Base-by-base conservation (phyloP, 2,888 invertebrate species). In the Tetrapedia diversipes region DNA sequence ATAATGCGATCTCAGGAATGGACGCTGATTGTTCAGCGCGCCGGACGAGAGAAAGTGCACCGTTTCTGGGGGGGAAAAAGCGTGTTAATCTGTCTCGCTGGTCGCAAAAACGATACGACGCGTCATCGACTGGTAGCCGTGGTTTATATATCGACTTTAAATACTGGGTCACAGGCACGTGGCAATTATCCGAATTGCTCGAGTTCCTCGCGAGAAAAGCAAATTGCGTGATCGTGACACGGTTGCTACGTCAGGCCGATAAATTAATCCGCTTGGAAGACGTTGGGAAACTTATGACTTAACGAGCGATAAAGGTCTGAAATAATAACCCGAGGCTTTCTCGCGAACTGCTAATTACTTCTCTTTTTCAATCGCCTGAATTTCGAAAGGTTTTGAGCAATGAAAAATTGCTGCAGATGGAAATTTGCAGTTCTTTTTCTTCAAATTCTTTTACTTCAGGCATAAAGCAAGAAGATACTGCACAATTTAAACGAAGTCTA, bases 91-190 rank as follows among this genome's bases (percentile, higher is more conserved):
- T 57, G 43, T 57, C 43, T 57, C 39, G 49, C 32, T 19, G 24
- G 54, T 59, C 57, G 49, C 19, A 72, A 75, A 75, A 75, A 75
- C 64, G 45, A 57, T 53, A 32, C 24, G 43, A 37, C 57, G 57
- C 61, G 61, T 63, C 72, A 72, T 72, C 72, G 53, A 27, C 39
- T 45, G 57, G 39, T 64, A 59, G 51, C 59, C 59, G 71, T 41
- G 61, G 54, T 54, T 69, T 73, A 47, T 37, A 53, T 72, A 59
- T 51, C 49, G 57, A 32, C 54, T 34, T 70, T 73, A 72, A 72
- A 63, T 43, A 59, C 24, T 39, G 45, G 70, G 72, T 69, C 53
- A 60, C n/a, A 29, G 4, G 70, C 41, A 34, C 29, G 53, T 24
- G 37, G 70, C 70, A 72, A 69, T 72, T 72, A 72, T 37, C 59